These are phyloP conservation scores for Acrobasis repandana DNA, from an alignment of 2,888 invertebrate genomes.

Conservation along the genomic window DNA sequence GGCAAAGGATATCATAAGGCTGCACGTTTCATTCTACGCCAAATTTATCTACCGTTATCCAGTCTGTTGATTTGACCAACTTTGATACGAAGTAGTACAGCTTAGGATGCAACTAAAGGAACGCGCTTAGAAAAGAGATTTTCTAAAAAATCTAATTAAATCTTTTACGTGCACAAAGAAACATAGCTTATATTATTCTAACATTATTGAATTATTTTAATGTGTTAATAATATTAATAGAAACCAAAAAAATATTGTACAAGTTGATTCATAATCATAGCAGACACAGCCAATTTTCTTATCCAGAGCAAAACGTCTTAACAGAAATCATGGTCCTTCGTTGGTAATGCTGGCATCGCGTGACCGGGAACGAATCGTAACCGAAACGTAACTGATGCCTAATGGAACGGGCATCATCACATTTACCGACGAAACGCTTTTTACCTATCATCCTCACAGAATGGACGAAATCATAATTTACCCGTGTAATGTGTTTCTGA, in stretches of 20 bases:
- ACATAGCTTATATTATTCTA: no score
- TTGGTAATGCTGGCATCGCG: slow-evolving; percentile 76
- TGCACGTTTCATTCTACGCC: no score
- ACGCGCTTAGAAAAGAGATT: no score
- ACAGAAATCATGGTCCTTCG: slow-evolving; percentile 51
- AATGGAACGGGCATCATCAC: slow-evolving; percentile 77
- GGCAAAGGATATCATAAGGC: no score
- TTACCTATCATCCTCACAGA: slow-evolving; percentile 67
- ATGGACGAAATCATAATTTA: slow-evolving; percentile 57
- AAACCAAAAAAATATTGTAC: background rate
- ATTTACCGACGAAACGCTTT: slow-evolving; percentile 68
- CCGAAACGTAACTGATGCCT: slow-evolving; percentile 67
- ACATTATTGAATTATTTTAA: no score
- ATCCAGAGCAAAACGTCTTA: slow-evolving; percentile 23
- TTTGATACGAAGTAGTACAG: no score
- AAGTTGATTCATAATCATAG: background rate
- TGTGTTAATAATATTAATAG: background rate
- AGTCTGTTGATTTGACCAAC: no score
- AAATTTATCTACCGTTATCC: no score
- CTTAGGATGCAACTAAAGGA: no score
- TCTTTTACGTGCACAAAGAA: no score
- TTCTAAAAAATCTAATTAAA: no score
- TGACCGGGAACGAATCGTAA: slow-evolving; percentile 65
- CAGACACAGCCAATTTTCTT: slow-evolving; percentile 28
- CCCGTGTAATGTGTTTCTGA: slow-evolving; percentile 62